A percentile compares a stretch with the other conserved stretches of the same genome.
Evolutionary conservation across 2,113 vertebrate genomes (phyloP).

Genomic region (Siphamia tubifer): DNA sequence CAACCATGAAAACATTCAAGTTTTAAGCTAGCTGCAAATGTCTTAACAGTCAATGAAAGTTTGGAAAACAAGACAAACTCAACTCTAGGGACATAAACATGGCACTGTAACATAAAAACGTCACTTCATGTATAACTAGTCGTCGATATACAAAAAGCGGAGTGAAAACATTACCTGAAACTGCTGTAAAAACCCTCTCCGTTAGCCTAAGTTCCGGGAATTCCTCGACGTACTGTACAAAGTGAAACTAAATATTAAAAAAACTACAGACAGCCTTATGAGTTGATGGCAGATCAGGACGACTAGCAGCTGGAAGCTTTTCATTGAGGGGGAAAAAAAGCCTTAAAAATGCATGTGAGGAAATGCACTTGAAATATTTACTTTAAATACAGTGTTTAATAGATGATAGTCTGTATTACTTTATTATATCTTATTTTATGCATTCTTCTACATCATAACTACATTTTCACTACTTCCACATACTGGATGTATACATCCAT

Average conservation of each 20-base stretch:
- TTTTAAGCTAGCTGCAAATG: neutral
- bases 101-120: neutral
- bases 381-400: no score
- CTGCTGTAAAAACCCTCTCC: neutral
- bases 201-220: conserved; percentile 52
- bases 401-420: no score
- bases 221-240: conserved; percentile 10
- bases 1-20: neutral
- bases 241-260: conserved; percentile 5
- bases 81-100: no score
- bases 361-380: no score
- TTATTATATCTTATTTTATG: no score
- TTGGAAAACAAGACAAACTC: neutral
- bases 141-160: rapidly evolving
- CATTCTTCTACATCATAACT: no score
- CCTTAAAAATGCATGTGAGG: no score
- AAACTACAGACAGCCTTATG: conserved; percentile 42
- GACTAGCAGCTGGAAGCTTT: neutral
- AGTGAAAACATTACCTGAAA: neutral
- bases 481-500: no score
- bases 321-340: neutral
- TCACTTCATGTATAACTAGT: rapidly evolving
- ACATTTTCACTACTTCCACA: no score
- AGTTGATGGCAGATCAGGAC: conserved; percentile 35
- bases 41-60: neutral